Base-by-base conservation (phyloP, 2,113 vertebrate genomes). In the Xenopus borealis region DNA sequence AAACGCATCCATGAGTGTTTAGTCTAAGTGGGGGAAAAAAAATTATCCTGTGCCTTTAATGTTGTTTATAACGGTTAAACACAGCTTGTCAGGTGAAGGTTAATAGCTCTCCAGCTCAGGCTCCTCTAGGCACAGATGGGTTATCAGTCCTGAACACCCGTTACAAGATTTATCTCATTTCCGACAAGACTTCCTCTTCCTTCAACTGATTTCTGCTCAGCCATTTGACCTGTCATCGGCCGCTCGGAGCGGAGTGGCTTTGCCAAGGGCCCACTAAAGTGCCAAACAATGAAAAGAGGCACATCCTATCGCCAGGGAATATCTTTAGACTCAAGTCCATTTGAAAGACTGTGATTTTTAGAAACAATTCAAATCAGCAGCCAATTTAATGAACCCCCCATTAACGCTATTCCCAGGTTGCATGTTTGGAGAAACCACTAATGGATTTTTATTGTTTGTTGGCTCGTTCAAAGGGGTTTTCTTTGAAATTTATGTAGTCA, bases 101-200 rank as follows among this genome's bases (percentile, higher is more conserved):
- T 91, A 91, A 92, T 92, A 89, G 83, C 87, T 77, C 88, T 84
- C 87, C 84, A 78, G 86, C 89, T 90, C 81, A 84, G 89, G 90
- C 89, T 89, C 89, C 86, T 92, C 86, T 85, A 79, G 86, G 86
- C 89, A 86, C 91, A 93, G 91, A 92, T 93, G 92, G 91, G 90
- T 91, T 94, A 94, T 94, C 93, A 92, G 93, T 85, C 82, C 91
- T 81, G 83, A 92, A 91, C 92, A 93, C 91, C 92, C 88, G 89
- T 90, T 91, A 89, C 89, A 89, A 89, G 88, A 93, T 92, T 93
- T 94, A 95, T 93, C 93, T 92, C 88, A 14, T 90, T 93, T 94
- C 90, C 92, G 90, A 93, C 92, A 94, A 89, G 86, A 92, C 89
- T 92, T 94, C 91, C 91, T 75, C 91, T 93, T 95, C 91, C 91